Evolutionary conservation across 1,140 invertebrate genomes (phyloP).

Genomic region (Cotesia vestalis): DNA sequence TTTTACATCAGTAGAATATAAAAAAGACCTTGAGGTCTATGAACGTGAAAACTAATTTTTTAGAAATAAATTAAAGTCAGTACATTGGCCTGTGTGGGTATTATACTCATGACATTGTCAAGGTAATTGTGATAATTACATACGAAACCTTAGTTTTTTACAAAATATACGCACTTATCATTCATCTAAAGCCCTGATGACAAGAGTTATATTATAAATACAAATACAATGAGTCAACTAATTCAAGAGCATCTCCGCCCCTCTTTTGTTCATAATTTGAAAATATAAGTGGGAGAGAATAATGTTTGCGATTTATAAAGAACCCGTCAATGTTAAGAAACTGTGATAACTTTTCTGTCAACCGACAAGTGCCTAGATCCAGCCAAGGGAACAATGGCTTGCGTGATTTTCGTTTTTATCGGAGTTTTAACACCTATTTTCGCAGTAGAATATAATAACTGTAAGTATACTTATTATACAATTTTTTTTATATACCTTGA

Average conservation of each 20-base stretch:
- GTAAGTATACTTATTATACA: constrained; percentile 21
- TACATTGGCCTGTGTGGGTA: constrained; percentile 1
- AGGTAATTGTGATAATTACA: too few species aligned
- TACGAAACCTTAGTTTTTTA: too few species aligned
- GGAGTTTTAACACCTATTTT: constrained; percentile 26
- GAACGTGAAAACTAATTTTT: constrained; percentile 5
- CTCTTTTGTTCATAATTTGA: constrained; percentile 10
- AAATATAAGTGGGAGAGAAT: constrained; percentile 6
- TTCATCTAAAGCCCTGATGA: not conserved
- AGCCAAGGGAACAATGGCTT: constrained; percentile 38
- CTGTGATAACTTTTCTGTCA: constrained; percentile 40
- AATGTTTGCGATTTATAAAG: constrained; percentile 38
- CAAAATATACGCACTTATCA: not conserved
- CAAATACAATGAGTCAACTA: constrained; percentile 24
- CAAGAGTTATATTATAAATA: constrained; percentile 1
- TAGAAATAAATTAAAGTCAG: not conserved
- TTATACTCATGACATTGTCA: not conserved
- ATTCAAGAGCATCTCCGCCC: constrained; percentile 31
- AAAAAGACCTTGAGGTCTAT: constrained; percentile 8
- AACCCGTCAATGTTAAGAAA: constrained; percentile 31
- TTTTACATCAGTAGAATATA: not conserved
- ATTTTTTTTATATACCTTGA: not conserved
- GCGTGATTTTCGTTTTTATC: constrained; percentile 23
- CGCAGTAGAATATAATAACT: constrained; percentile 23
- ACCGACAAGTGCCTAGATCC: constrained; percentile 18